A percentile compares a stretch with the other conserved stretches of the same genome.
phyloP scores from a whole-genome alignment of 2,797 vertebrate species.

The Bovichtus diacanthus region DNA sequence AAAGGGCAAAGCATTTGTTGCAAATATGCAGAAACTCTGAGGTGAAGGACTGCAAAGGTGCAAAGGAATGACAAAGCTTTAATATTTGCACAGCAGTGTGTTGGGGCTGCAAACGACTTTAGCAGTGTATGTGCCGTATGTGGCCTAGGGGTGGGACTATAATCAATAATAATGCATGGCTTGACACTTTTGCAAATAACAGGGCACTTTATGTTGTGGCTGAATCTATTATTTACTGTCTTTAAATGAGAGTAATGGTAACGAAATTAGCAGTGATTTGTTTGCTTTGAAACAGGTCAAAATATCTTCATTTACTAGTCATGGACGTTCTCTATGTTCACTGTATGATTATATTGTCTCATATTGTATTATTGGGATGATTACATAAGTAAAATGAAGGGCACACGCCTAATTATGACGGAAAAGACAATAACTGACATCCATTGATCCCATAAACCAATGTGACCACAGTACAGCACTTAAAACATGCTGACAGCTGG shows the following conservation, averaged over 20 bases:
- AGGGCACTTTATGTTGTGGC: background rate
- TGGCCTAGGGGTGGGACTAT: background rate
- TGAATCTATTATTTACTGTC: background rate
- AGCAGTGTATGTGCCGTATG: background rate
- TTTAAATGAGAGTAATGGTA: background rate
- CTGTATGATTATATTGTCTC: background rate
- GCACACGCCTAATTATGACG: background rate
- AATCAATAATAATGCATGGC: slow-evolving; percentile 4
- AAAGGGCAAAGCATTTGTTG: slow-evolving; percentile 12
- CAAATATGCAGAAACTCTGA: background rate
- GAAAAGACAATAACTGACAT: background rate
- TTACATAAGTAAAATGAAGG: background rate
- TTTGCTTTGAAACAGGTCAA: background rate
- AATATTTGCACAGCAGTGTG: background rate
- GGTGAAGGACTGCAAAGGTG: background rate
- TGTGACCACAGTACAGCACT: background rate
- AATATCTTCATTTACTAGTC: background rate
- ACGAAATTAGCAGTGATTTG: background rate
- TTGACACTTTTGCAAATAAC: slow-evolving; percentile 12
- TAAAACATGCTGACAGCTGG: background rate
- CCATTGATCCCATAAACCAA: background rate
- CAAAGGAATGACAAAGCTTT: background rate
- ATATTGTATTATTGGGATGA: background rate
- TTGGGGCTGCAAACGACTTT: background rate
- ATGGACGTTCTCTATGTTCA: background rate